These are phyloP conservation scores for Pseudotriccus pelzelni DNA, from an alignment of 2,797 vertebrate species.

Conservation along the genomic window DNA sequence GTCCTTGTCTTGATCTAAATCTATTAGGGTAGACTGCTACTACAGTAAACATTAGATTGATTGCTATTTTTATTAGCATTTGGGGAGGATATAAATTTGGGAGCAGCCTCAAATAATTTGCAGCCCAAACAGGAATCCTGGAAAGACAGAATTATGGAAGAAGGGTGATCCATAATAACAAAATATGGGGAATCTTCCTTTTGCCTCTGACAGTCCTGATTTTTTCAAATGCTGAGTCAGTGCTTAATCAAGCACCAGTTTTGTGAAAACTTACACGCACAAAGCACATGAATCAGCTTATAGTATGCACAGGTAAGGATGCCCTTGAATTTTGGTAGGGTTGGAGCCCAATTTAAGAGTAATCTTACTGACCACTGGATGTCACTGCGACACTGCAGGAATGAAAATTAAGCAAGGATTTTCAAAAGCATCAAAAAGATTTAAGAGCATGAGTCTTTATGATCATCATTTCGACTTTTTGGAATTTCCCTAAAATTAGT, in stretches of 20 bases:
- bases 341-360: conserved; percentile 50
- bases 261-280: neutral
- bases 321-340: conserved; percentile 9
- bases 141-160: neutral
- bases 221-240: neutral
- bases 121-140: neutral
- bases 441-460: neutral
- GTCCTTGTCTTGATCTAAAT: neutral
- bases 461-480: neutral
- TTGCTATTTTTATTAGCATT: neutral
- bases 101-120: neutral
- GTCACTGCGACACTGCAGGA: conserved; percentile 74
- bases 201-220: neutral
- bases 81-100: neutral
- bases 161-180: neutral
- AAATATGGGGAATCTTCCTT: neutral
- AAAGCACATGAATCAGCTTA: neutral
- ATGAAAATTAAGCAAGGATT: conserved; percentile 29
- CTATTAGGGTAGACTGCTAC: neutral
- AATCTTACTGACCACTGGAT: conserved; percentile 80
- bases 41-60: neutral
- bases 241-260: neutral
- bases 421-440: neutral
- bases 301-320: neutral
- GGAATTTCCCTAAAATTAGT: neutral